Evolutionary conservation across 2,113 vertebrate genomes (phyloP).

Genomic region (Pachycephala philippinensis): DNA sequence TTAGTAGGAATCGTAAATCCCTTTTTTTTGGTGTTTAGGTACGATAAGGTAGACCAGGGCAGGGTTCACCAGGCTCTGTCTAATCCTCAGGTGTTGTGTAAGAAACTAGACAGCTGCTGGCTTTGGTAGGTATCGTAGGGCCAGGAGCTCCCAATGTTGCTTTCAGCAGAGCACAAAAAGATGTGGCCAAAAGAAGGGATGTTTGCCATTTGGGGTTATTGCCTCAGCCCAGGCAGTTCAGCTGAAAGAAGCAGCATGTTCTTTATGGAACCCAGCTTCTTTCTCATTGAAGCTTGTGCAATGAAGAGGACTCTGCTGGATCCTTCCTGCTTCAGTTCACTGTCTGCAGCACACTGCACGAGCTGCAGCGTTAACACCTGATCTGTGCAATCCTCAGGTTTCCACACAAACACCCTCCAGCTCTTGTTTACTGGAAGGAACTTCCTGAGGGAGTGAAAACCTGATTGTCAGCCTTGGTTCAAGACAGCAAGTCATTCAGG

Average conservation of each 20-base stretch:
- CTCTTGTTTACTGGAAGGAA: background rate
- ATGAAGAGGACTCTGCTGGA: background rate
- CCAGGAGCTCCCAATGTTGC: background rate
- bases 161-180: background rate
- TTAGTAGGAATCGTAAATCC: background rate
- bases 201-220: background rate
- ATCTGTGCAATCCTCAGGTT: background rate
- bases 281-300: background rate
- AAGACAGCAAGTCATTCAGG: background rate
- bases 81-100: background rate
- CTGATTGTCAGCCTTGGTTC: background rate
- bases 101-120: background rate
- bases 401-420: background rate
- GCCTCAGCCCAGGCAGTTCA: background rate
- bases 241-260: background rate
- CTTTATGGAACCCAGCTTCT: background rate
- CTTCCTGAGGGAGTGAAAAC: background rate
- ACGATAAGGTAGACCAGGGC: background rate
- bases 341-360: background rate
- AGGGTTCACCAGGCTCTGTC: background rate
- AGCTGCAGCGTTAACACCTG: background rate
- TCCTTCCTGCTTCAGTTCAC: background rate
- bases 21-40: background rate
- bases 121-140: accelerated
- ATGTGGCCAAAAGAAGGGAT: background rate